Conservation (phyloP, 2,888 invertebrate species). For the Phortica magna region DNA sequence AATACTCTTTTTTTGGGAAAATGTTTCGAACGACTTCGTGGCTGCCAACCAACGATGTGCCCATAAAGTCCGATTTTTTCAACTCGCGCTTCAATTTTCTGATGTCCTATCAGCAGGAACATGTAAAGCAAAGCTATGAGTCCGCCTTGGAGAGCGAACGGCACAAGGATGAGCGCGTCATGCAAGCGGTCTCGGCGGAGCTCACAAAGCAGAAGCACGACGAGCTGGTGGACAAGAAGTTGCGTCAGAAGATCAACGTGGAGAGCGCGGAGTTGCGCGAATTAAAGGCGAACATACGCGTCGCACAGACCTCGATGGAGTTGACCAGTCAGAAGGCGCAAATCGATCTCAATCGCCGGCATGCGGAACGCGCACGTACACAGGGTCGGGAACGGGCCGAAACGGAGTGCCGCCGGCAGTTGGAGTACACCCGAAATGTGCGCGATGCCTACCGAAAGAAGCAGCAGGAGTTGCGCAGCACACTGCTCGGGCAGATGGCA, state of each 20-base stretch:
- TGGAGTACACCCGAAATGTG: neutral
- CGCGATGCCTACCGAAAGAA: neutral
- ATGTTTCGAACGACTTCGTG: neutral
- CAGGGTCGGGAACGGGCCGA: constrained; percentile 7
- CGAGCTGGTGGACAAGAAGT: neutral
- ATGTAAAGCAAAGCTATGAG: neutral
- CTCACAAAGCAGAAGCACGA: neutral
- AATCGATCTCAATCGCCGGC: neutral
- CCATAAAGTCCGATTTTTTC: neutral
- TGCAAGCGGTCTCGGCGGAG: neutral
- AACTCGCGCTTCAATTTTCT: neutral
- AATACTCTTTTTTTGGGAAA: neutral
- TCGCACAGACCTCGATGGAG: constrained; percentile 11
- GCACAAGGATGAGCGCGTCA: neutral
- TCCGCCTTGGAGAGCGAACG: neutral
- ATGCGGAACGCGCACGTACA: neutral
- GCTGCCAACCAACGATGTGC: neutral
- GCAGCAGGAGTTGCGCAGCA: neutral
- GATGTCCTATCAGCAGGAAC: neutral
- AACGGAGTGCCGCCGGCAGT: neutral
- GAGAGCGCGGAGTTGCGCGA: neutral
- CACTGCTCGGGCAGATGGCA: neutral
- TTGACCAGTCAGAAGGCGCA: neutral
- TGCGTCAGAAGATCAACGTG: neutral
- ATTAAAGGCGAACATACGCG: neutral